Conservation (phyloP, 2,113 vertebrate species). For the cat (Felis catus) region F.catus_Fca126_mat1.0 CM031411.1:24740001-24740500, state of each 20-base stretch:
- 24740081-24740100: neutral
- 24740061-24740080: neutral
- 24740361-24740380: neutral
- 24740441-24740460: neutral
- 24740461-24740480: neutral
- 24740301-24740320: constrained; percentile 50
- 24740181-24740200: neutral
- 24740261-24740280: constrained; percentile 13
- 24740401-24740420: neutral
- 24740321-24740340: constrained; percentile 48
- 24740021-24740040: neutral
- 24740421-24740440: neutral
- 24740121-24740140: neutral
- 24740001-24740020: neutral
- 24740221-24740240: neutral
- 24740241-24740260: constrained; percentile 3
- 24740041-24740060: neutral
- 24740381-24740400: neutral
- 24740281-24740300: constrained; percentile 45
- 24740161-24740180: neutral
- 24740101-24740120: neutral
- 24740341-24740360: neutral
- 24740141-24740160: neutral
- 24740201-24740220: constrained; percentile 31
- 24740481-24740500: neutral